Base-by-base conservation (phyloP, 2,888 invertebrate species). In the Mesoligia furuncula region DNA sequence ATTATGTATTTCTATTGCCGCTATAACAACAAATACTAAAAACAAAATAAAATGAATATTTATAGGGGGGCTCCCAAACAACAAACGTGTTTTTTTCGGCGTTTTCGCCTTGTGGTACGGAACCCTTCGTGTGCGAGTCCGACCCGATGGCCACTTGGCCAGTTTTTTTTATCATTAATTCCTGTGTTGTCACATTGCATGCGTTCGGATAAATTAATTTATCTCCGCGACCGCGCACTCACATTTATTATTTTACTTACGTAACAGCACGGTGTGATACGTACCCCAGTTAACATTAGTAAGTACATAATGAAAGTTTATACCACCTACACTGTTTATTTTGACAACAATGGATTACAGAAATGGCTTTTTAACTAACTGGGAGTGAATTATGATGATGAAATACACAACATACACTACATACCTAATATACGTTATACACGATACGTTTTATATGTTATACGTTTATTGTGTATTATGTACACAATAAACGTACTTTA, bases 241-340 rank as follows among this genome's bases (percentile, higher is more conserved):
- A 24, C 2, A 31, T 8, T 9, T 20, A 31, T 31, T 24, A 36
- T 39, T n/a, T 8, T 39, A 65, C 4, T 24, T 24, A 42, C 13
- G 48, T 78, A 70, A 70, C 72, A 0, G 0, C 2, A 54, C 72
- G 75, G 79, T 88, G 79, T 86, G 54, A 88, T n/a, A 20, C 24
- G 57, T 64, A 2, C 0, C 77, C 59, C 39, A 62, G 36, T 77
- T 79, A 83, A 84, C 88, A 87, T 88, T 78, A 79, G 75, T 75
- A 64, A 83, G 78, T 84, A 86, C 73, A 51, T 88, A 80, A 86
- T 81, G 73, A 84, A 78, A 82, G 84, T 88, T 87, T 75, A 77
- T 75, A 72, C 79, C 62, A 71, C 73, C 65, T 75, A 75, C 80
- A 73, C 65, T 48, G 87, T 88, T 86, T 80, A 86, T 84, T 87